Percentiles rank a stretch among this genome's conserved stretches.
Evolutionary conservation across 1,140 invertebrate species (phyloP).

Genomic region (Anagrus nilaparvatae): DNA sequence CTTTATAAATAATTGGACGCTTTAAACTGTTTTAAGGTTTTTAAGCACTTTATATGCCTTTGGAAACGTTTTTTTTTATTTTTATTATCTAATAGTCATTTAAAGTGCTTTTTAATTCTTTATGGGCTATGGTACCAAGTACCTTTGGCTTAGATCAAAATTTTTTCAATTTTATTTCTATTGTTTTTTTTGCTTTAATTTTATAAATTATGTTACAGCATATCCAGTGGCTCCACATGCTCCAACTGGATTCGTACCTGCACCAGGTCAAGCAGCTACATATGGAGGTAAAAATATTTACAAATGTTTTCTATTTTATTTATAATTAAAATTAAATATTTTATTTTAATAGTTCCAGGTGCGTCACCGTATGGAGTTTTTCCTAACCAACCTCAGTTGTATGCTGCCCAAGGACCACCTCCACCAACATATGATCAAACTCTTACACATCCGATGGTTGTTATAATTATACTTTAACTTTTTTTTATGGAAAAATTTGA

Average conservation of each 20-base stretch:
- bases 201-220: conserved; percentile 39
- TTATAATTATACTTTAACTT: conserved; percentile 11
- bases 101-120: conserved; percentile 29
- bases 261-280: conserved; percentile 40
- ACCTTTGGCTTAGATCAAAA: conserved; percentile 33
- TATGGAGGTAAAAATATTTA: conserved; percentile 37
- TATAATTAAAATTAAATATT: conserved; percentile 1
- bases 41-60: conserved; percentile 9
- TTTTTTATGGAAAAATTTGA: conserved; percentile 3
- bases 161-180: not conserved
- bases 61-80: not conserved
- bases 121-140: conserved; percentile 38
- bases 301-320: not conserved
- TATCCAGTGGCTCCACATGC: conserved; percentile 44
- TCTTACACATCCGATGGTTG: conserved; percentile 51
- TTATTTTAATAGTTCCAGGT: conserved; percentile 43
- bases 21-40: conserved; percentile 10
- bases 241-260: conserved; percentile 44
- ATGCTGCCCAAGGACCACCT: conserved; percentile 45
- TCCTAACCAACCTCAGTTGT: conserved; percentile 47
- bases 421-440: conserved; percentile 56
- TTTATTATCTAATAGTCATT: conserved; percentile 4
- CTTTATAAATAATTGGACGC: conserved; percentile 9
- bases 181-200: not conserved
- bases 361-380: conserved; percentile 54